Percentiles rank a stretch among this genome's conserved stretches.
Evolutionary conservation across 2,113 vertebrate species (phyloP).

Genomic region (Gasterosteus nipponicus): DNA sequence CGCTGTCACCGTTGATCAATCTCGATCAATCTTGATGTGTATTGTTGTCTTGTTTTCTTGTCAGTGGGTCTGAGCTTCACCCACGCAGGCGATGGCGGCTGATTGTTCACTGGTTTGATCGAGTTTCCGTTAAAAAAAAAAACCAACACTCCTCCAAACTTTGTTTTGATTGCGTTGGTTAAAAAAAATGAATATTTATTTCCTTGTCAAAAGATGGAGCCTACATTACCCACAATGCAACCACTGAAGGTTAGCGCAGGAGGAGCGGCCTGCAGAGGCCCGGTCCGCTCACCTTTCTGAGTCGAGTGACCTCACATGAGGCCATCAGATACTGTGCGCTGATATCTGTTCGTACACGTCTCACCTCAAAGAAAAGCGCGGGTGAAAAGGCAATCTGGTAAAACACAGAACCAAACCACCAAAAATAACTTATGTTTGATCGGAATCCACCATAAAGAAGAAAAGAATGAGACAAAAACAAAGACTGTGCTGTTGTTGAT

Average conservation of each 20-base stretch:
- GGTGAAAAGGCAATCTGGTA: not conserved
- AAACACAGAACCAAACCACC: not conserved
- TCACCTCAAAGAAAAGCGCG: too few species aligned
- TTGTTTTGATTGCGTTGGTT: not conserved
- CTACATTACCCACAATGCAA: conserved; percentile 19
- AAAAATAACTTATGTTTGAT: too few species aligned
- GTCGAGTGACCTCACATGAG: not conserved
- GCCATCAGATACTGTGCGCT: not conserved
- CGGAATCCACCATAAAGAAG: not conserved
- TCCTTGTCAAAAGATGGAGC: not conserved
- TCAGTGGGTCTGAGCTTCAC: not conserved
- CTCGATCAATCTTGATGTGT: conserved; percentile 11
- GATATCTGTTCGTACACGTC: not conserved
- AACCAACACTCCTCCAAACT: not conserved
- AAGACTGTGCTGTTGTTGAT: too few species aligned
- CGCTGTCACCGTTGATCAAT: conserved; percentile 9
- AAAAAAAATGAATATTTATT: not conserved
- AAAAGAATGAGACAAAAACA: not conserved
- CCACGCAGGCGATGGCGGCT: not conserved
- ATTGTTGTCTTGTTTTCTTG: not conserved
- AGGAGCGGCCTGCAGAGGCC: not conserved
- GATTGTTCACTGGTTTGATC: not conserved
- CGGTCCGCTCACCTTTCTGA: not conserved
- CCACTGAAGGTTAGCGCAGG: not conserved
- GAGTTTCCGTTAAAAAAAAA: not conserved